Base-by-base conservation (phyloP, 1,140 invertebrate genomes). In the Drosophila bocqueti region DNA sequence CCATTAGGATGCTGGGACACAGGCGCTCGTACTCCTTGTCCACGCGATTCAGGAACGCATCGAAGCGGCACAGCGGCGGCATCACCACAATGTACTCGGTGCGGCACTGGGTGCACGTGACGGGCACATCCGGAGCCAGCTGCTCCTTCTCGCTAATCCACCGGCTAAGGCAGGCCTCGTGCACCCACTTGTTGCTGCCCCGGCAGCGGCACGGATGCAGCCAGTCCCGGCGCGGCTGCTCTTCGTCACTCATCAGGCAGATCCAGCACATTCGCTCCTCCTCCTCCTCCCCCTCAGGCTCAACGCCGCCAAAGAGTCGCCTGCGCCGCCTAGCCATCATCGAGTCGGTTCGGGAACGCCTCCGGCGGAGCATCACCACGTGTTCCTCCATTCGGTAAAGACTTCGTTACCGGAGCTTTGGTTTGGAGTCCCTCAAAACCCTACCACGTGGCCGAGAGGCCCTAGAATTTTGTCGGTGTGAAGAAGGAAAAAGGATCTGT, bases 161-260 rank as follows among this genome's bases (percentile, higher is more conserved):
- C 13, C 86, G 86, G 47, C 65, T 62, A 2, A 90, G 79, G 46
- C 85, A 90, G 31, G 49, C 21, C 47, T 82, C 85, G 47, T 90
- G 85, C 50, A 90, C 85, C 85, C 85, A 90, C n/a, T 82, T 79
- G 16, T 76, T 91, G 65, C 72, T 71, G 54, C 85, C 86, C 9
- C 86, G 85, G n/a, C 85, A 90, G 3, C 79, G 85, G 24, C 85
- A 90, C 0, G 85, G 85, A 29, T 85, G 81, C 60, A 79, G 13
- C 85, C 85, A 90, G 49, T 89, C 75, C 3, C 21, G 24, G 0
- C 63, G 67, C 15, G 49, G 26, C 15, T 45, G 49, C 8, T 90
- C 85, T 40, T 82, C 81, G 15, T 90, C 79, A 34, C 67, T 40
- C 4, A 49, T 59, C 15, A 90, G 42, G 18, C 85, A 90, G 16